Evolutionary conservation across 2,113 vertebrate genomes (phyloP).

Genomic region (Alouatta palliata): DNA sequence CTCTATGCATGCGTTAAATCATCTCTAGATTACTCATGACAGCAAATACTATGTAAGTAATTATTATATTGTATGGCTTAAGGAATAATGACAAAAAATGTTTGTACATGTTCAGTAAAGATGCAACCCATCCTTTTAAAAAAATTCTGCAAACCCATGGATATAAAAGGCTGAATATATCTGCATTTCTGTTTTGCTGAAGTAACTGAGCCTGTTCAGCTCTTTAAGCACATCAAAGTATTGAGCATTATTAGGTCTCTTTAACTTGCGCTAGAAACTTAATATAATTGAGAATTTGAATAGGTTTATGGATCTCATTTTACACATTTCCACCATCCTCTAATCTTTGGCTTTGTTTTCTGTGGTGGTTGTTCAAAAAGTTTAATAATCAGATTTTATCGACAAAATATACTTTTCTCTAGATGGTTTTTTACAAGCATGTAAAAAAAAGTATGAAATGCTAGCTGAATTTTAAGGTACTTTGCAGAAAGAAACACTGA

Average conservation of each 20-base stretch:
- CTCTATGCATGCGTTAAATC: not conserved
- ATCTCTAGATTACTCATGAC: not conserved
- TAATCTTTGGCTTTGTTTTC: not conserved
- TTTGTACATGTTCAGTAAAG: not conserved
- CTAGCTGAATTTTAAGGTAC: conserved; percentile 41
- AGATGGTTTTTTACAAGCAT: conserved; percentile 37
- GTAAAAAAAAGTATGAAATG: conserved; percentile 48
- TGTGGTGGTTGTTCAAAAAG: conserved; percentile 21
- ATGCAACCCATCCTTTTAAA: not conserved
- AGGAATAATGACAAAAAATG: not conserved
- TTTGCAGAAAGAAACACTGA: conserved; percentile 41
- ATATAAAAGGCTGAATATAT: not conserved
- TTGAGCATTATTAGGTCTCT: not conserved
- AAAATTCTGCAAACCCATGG: not conserved
- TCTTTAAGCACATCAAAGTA: not conserved
- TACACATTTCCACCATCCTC: not conserved
- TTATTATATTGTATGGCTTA: not conserved
- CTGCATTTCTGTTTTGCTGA: not conserved
- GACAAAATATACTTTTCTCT: conserved; percentile 17
- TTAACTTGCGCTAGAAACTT: conserved; percentile 22
- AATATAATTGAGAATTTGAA: conserved; percentile 18
- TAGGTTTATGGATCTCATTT: not conserved
- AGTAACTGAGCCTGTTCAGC: not conserved
- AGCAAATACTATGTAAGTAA: not conserved
- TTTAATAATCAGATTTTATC: conserved; percentile 50